Percentiles rank a stretch among this genome's conserved stretches.
These are phyloP conservation scores for Willowsia nigromaculata DNA, from an alignment of 2,888 invertebrate genomes.

Conservation along the genomic window DNA sequence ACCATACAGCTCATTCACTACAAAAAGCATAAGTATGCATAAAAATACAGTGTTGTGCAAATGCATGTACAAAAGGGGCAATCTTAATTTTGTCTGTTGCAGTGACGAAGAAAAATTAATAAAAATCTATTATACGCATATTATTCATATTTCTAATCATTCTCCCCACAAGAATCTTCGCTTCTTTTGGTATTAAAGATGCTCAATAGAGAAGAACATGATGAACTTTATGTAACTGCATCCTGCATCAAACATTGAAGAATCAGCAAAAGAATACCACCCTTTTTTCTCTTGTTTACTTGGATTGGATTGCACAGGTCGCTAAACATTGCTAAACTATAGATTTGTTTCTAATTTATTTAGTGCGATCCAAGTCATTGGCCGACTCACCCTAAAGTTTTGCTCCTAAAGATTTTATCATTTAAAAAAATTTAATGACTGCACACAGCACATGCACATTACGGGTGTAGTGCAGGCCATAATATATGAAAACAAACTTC, in stretches of 20 bases:
- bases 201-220: slow-evolving; percentile 17
- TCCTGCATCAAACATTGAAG: not conserved
- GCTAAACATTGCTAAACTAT: slow-evolving; percentile 69
- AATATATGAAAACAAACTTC: too few relatives aligned
- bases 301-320: slow-evolving; percentile 64
- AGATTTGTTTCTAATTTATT: slow-evolving; percentile 69
- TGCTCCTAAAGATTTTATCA: slow-evolving; percentile 51
- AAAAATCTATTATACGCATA: not conserved
- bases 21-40: not conserved
- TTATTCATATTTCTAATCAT: not conserved
- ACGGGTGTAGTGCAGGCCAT: not conserved
- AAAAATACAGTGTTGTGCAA: not conserved
- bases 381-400: slow-evolving; percentile 61
- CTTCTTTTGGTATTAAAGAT: not conserved
- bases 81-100: slow-evolving; percentile 58
- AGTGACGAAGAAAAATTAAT: slow-evolving; percentile 67
- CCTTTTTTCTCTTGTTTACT: slow-evolving; percentile 31
- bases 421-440: slow-evolving; percentile 36
- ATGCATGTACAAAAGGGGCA: not conserved
- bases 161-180: not conserved
- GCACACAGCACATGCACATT: not conserved
- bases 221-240: slow-evolving; percentile 67
- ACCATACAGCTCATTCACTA: not conserved
- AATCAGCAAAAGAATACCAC: not conserved
- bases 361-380: slow-evolving; percentile 70